Percentiles rank a stretch among this genome's conserved stretches.
These are phyloP conservation scores for Salvator merianae DNA, from an alignment of 2,113 vertebrate species.

Conservation along the genomic window DNA sequence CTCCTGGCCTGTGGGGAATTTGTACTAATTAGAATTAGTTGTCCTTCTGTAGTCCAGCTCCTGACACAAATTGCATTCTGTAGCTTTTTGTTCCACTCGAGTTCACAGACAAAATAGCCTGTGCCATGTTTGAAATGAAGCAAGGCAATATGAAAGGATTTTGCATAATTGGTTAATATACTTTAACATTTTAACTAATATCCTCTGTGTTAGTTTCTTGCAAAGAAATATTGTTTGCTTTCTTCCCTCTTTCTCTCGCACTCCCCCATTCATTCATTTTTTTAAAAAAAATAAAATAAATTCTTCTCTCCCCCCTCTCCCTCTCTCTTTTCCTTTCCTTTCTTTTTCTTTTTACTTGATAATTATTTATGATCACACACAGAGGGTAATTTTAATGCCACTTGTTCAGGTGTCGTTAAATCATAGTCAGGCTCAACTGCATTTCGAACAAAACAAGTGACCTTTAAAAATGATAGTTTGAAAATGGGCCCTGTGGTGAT, in stretches of 20 bases:
- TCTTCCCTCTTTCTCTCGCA: constrained; percentile 42
- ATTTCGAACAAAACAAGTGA: constrained; percentile 72
- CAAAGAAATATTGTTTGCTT: constrained; percentile 65
- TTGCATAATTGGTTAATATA: constrained; percentile 82
- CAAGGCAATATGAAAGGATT: constrained; percentile 84
- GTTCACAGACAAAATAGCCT: constrained; percentile 86
- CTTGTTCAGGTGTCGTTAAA: constrained; percentile 74
- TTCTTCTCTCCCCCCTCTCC: constrained; percentile 28
- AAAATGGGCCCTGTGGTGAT: constrained; percentile 62
- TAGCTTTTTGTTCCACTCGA: constrained; percentile 87
- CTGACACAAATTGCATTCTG: constrained; percentile 88
- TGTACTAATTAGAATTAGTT: constrained; percentile 88
- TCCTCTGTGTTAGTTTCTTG: constrained; percentile 65
- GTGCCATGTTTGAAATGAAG: constrained; percentile 83
- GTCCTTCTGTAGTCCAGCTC: constrained; percentile 82
- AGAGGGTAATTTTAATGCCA: constrained; percentile 66
- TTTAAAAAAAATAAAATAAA: too few species aligned
- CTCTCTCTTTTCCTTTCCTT: neutral
- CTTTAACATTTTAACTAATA: constrained; percentile 81
- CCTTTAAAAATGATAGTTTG: constrained; percentile 79
- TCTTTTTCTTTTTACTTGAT: constrained; percentile 58
- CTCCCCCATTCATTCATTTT: constrained; percentile 30
- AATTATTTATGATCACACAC: constrained; percentile 68
- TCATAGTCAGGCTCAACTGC: constrained; percentile 67
- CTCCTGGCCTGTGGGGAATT: constrained; percentile 79